Evolutionary conservation across 2,888 invertebrate species (phyloP), one percentile per base, ranked within the genome.

Genomic region (Teinopalpus imperialis): DNA sequence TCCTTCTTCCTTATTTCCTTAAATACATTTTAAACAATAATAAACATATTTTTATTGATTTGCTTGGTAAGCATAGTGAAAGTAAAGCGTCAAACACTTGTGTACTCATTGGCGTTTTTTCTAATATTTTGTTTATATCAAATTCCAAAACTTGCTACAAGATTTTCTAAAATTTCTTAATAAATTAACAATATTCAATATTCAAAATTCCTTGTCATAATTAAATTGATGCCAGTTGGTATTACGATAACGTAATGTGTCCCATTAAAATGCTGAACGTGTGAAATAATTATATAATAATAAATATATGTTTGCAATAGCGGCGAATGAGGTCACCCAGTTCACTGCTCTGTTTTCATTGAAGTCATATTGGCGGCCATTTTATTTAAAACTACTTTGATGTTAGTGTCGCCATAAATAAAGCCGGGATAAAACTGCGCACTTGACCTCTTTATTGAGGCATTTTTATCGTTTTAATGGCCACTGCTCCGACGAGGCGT

Each of bases 381-480:
- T 32, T 45, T 40, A 40, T 45, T 45, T 39, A 27, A 40, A 40
- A 41, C 41, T 41, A 47, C 46, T 47, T 40, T 41, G 41, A 46
- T 46, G 46, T 35, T 34, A 27, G 29, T 46, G 46, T 46, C 40
- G 31, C 46, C 41, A 41, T 47, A 41, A 47, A 41, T 47, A 35
- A 41, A 23, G 41, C 10, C 41, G 36, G 41, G 41, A 47, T 47
- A 41, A 69, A 72, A 62, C 55, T 52, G 52, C 64, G 72, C 71
- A 67, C 76, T 81, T 81, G 78, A 77, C 80, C 79, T 69, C 73
- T 77, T 74, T 75, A 72, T 68, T 67, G 61, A 65, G 59, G 62
- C 65, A 67, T 59, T 73, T 74, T 72, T 70, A 74, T 71, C 66
- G 56, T 52, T 49, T 59, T 56, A 71, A 67, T 69, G 69, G 69